Percentiles rank a stretch among this genome's conserved stretches.
These are phyloP conservation scores for Eptesicus fuscus DNA, from an alignment of 2,113 vertebrate species.

Conservation along the genomic window DNA sequence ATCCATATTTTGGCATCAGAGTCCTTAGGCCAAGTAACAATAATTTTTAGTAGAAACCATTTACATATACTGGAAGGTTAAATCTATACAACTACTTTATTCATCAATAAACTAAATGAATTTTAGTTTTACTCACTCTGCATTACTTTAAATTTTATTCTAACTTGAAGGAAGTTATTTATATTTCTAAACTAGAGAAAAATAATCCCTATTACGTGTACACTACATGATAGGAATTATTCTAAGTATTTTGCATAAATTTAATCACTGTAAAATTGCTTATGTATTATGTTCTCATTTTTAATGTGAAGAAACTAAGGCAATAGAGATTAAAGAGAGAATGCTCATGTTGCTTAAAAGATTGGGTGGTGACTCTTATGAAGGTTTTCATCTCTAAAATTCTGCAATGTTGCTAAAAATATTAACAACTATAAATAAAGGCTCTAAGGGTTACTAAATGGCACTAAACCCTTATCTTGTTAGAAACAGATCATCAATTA, in stretches of 20 bases:
- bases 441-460: background rate
- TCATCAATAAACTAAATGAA: background rate
- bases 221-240: background rate
- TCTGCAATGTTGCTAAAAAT: background rate
- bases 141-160: background rate
- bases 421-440: background rate
- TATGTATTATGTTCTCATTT: background rate
- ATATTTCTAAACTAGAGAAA: background rate
- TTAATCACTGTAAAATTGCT: background rate
- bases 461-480: background rate
- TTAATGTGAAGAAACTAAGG: background rate
- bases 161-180: background rate
- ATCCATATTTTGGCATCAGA: background rate
- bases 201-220: background rate
- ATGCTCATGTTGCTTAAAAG: background rate
- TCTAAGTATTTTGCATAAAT: background rate
- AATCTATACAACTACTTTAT: background rate
- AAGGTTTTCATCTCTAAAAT: background rate
- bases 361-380: background rate
- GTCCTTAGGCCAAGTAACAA: background rate
- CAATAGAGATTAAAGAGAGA: background rate
- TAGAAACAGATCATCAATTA: background rate
- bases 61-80: background rate
- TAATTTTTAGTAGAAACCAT: background rate
- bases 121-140: background rate